Evolutionary conservation across 2,797 vertebrate species (phyloP).

Genomic region (Scolopax rusticola): DNA sequence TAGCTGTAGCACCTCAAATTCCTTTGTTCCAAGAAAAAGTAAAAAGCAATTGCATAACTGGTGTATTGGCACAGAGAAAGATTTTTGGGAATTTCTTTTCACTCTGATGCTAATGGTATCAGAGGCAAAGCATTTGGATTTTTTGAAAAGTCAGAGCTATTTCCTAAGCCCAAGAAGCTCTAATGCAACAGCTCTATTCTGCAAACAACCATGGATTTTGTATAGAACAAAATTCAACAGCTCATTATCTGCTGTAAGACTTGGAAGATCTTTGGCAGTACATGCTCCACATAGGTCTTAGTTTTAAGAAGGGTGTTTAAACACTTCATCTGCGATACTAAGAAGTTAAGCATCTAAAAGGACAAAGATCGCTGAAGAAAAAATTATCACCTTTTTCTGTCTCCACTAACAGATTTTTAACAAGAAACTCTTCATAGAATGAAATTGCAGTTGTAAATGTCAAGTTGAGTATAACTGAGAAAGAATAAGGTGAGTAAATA

Average conservation of each 20-base stretch:
- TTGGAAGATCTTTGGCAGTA: background rate
- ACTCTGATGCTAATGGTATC: background rate
- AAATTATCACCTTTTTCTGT: background rate
- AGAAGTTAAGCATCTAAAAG: background rate
- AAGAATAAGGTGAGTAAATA: background rate
- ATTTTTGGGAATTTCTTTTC: background rate
- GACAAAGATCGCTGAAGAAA: background rate
- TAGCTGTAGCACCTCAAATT: background rate
- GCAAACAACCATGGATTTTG: background rate
- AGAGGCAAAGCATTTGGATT: background rate
- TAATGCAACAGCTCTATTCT: background rate
- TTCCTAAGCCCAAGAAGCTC: background rate
- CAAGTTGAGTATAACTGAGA: background rate
- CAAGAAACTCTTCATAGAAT: background rate
- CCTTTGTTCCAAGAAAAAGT: background rate
- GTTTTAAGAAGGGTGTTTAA: background rate
- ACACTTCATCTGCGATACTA: background rate
- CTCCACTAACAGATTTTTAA: background rate
- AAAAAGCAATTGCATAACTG: background rate
- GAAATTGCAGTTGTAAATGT: slow-evolving; percentile 8
- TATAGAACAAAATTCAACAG: background rate
- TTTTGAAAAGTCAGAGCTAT: background rate
- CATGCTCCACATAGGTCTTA: background rate
- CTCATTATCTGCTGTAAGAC: background rate
- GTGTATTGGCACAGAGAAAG: background rate